Conservation (phyloP, 64 coral and sea anemone species). For the Montipora cactus region DNA sequence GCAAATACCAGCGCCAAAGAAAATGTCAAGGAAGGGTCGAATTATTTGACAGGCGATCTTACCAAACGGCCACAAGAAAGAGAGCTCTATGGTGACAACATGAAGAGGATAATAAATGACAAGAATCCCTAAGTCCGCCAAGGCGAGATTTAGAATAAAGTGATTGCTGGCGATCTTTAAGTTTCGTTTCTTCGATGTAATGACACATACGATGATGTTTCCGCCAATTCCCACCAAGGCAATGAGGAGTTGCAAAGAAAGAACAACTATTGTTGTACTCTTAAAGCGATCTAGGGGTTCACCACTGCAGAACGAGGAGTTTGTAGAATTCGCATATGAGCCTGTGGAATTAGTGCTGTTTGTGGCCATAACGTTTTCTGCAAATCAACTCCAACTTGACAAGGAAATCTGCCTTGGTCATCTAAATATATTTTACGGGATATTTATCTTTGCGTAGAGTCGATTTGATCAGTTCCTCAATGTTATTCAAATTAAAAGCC, state of each 20-base stretch:
- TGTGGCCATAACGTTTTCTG: not conserved
- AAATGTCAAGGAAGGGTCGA: constrained; percentile 66
- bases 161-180: constrained; percentile 60
- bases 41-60: constrained; percentile 61
- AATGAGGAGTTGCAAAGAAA: constrained; percentile 52
- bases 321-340: not conserved
- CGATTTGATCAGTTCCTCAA: not conserved
- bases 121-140: constrained; percentile 74
- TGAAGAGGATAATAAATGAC: constrained; percentile 53
- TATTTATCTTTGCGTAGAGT: not conserved
- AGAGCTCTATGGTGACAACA: constrained; percentile 50
- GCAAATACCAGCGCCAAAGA: constrained; percentile 65
- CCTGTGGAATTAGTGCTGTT: not conserved
- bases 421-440: not conserved
- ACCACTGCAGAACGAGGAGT: not conserved
- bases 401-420: not conserved
- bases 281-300: not conserved
- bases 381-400: not conserved
- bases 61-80: constrained; percentile 83
- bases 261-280: not conserved
- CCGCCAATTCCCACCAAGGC: constrained; percentile 55
- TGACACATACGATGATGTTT: constrained; percentile 76
- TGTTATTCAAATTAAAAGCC: not conserved
- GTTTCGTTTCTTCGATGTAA: constrained; percentile 62
- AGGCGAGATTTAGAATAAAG: constrained; percentile 72